These are phyloP conservation scores for Cheilosia vernalis DNA, from an alignment of 2,888 invertebrate species.

Conservation along the genomic window DNA sequence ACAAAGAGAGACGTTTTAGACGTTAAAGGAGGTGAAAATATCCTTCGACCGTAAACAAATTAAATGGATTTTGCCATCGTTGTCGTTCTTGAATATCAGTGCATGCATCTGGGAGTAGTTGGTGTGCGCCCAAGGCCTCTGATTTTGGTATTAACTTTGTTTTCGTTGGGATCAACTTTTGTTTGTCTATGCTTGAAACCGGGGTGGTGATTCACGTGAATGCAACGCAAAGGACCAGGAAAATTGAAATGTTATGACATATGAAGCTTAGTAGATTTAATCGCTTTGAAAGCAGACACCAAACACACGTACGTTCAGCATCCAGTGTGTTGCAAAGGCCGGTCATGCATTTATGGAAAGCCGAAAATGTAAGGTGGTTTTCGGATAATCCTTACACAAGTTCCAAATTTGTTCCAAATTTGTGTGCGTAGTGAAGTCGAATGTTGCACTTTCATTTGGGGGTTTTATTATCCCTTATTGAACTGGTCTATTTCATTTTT, in stretches of 20 bases:
- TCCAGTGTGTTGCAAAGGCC: background rate
- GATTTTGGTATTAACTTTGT: constrained; percentile 65
- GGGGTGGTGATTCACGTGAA: background rate
- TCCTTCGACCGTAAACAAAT: constrained; percentile 72
- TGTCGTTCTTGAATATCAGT: constrained; percentile 1
- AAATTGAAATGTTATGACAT: constrained; percentile 74
- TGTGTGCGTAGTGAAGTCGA: background rate
- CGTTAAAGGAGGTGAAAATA: constrained; percentile 72
- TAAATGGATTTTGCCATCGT: constrained; percentile 71
- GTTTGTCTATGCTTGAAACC: constrained; percentile 37
- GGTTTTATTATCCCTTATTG: too few relatives aligned
- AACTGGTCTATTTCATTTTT: too few relatives aligned
- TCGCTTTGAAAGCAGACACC: constrained; percentile 37
- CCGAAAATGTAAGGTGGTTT: background rate
- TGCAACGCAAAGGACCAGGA: constrained; percentile 8
- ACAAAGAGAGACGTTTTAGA: constrained; percentile 64
- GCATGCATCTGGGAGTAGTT: background rate
- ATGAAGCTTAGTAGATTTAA: constrained; percentile 64
- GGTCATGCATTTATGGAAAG: background rate
- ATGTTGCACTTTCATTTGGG: too few relatives aligned
- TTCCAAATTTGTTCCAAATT: background rate
- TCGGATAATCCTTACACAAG: background rate
- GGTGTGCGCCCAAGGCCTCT: background rate
- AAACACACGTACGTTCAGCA: background rate
- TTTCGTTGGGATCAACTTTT: constrained; percentile 71